Percentiles rank a stretch among this genome's conserved stretches.
phyloP scores from a whole-genome alignment of 2,113 vertebrate species.

The Chaetops frenatus region DNA sequence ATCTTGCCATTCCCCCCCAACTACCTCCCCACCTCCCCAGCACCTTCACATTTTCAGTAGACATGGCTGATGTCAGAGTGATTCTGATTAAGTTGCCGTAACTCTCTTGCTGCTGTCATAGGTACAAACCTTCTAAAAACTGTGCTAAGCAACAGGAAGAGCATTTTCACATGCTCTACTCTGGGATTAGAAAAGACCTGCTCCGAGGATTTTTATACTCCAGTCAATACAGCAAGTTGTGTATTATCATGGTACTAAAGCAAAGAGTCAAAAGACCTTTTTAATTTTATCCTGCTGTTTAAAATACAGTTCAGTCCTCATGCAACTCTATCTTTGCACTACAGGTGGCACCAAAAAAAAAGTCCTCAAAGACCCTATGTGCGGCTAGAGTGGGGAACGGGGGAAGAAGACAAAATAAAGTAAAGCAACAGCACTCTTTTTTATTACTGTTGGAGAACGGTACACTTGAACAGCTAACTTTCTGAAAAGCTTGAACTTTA shows the following conservation, averaged over 20 bases:
- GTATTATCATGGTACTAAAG: neutral
- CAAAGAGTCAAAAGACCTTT: neutral
- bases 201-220: neutral
- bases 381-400: accelerated
- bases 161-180: neutral
- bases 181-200: neutral
- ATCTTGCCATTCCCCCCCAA: accelerated
- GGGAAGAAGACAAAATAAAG: neutral
- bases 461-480: neutral
- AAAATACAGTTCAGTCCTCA: neutral
- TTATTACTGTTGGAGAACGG: neutral
- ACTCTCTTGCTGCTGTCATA: neutral
- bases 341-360: neutral
- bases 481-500: neutral
- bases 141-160: neutral
- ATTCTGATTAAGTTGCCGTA: neutral
- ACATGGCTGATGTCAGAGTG: neutral
- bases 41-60: neutral
- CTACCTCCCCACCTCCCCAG: neutral
- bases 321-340: neutral
- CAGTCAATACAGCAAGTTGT: neutral
- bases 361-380: neutral
- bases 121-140: neutral
- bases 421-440: neutral
- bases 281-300: neutral